phyloP scores from a whole-genome alignment of 2,113 vertebrate genomes.

The Mastomys coucha region DNA sequence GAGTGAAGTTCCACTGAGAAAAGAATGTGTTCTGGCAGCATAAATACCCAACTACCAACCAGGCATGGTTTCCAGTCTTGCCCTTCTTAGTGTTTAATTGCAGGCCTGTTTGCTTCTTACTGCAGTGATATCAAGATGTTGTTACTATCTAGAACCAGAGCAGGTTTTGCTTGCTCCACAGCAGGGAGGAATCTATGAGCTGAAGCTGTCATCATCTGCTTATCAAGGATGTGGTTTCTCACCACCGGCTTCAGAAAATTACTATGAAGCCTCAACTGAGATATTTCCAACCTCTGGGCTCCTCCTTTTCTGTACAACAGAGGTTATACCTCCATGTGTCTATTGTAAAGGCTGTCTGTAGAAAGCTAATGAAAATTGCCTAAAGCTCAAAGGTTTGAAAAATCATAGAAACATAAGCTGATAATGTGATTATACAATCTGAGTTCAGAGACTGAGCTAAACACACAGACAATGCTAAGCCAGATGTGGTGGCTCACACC shows the following conservation, averaged over 20 bases:
- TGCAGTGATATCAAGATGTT: not conserved
- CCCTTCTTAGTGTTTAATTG: not conserved
- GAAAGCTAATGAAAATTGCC: not conserved
- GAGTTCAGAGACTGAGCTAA: not conserved
- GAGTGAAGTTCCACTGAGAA: not conserved
- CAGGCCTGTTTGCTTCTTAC: slow-evolving; percentile 12
- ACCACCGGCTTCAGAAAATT: not conserved
- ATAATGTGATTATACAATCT: not conserved
- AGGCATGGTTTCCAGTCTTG: not conserved
- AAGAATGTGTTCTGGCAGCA: not conserved
- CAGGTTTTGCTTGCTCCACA: not conserved
- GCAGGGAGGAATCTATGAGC: not conserved
- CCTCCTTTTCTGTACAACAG: not conserved
- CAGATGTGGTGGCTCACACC: no score
- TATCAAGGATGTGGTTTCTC: not conserved
- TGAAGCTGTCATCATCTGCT: not conserved
- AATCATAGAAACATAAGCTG: not conserved
- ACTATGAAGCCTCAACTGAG: not conserved
- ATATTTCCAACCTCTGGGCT: not conserved
- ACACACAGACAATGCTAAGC: not conserved
- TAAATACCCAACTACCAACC: not conserved
- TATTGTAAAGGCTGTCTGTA: not conserved
- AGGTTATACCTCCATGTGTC: not conserved
- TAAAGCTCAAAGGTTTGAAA: not conserved
- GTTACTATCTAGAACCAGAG: not conserved